Conservation (phyloP, 2,113 vertebrate species). For the Hyaena hyaena region DNA sequence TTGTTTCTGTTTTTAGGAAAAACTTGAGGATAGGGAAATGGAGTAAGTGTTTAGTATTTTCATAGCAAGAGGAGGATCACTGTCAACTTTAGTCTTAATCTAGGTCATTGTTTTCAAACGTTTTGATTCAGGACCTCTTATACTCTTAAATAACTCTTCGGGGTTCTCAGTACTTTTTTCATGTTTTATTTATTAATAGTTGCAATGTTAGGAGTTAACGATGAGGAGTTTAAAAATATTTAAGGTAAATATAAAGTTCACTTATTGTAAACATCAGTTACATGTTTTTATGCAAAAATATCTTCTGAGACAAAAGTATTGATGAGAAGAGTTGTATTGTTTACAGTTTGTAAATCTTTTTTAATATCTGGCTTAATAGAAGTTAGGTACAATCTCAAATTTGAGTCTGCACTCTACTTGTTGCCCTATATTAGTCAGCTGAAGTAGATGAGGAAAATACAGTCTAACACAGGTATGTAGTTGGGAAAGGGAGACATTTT, state of each 20-base stretch:
- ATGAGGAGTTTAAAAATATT: neutral
- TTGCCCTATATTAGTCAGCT: neutral
- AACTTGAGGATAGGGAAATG: neutral
- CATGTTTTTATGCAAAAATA: neutral
- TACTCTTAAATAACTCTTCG: neutral
- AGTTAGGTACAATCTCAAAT: neutral
- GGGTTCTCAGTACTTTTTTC: neutral
- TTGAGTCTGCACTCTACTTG: neutral
- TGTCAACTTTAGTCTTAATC: neutral
- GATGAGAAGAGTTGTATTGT: neutral
- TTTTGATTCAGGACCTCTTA: neutral
- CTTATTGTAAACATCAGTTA: neutral
- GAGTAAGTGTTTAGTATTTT: neutral
- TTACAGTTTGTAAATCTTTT: neutral
- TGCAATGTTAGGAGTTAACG: neutral
- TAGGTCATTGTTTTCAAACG: neutral
- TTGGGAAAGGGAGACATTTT: neutral
- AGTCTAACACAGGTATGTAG: neutral
- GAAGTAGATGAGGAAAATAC: neutral
- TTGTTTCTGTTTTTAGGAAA: neutral
- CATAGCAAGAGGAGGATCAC: neutral
- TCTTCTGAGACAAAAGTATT: neutral
- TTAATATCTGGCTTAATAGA: neutral
- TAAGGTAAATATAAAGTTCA: neutral
- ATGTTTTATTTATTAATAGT: neutral